phyloP scores from a whole-genome alignment of 2,797 vertebrate genomes.

The Euphonia xanthogaster region DNA sequence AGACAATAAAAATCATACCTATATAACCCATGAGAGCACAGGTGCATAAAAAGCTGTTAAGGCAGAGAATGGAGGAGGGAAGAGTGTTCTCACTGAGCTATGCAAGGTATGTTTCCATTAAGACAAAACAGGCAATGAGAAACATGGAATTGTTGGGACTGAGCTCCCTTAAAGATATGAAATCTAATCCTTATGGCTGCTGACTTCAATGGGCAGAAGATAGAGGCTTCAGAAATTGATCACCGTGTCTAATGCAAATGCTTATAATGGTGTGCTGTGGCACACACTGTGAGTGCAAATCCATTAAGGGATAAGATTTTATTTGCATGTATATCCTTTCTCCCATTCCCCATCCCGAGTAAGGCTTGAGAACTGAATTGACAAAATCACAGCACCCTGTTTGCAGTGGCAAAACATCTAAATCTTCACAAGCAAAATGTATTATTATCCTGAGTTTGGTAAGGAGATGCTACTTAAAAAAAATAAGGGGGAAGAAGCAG shows the following conservation, averaged over 20 bases:
- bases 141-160: not conserved
- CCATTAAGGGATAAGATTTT: constrained; percentile 39
- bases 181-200: constrained; percentile 26
- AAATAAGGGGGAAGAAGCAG: not conserved
- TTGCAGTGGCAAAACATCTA: not conserved
- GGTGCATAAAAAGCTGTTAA: not conserved
- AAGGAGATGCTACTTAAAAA: not conserved
- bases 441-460: not conserved
- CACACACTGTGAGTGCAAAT: constrained; percentile 26
- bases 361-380: not conserved
- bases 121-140: not conserved
- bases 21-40: not conserved
- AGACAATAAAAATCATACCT: not conserved
- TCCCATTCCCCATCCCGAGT: not conserved
- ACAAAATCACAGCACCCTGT: not conserved
- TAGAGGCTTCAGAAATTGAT: constrained; percentile 52
- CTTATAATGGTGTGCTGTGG: constrained; percentile 11
- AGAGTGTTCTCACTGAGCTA: not conserved
- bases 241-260: constrained; percentile 21
- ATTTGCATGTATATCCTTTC: constrained; percentile 17
- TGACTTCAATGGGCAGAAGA: not conserved
- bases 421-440: not conserved
- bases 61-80: not conserved
- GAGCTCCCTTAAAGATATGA: not conserved
- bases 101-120: not conserved